Conservation (phyloP, 1,140 invertebrate species). For the Antheraea mylitta region DNA sequence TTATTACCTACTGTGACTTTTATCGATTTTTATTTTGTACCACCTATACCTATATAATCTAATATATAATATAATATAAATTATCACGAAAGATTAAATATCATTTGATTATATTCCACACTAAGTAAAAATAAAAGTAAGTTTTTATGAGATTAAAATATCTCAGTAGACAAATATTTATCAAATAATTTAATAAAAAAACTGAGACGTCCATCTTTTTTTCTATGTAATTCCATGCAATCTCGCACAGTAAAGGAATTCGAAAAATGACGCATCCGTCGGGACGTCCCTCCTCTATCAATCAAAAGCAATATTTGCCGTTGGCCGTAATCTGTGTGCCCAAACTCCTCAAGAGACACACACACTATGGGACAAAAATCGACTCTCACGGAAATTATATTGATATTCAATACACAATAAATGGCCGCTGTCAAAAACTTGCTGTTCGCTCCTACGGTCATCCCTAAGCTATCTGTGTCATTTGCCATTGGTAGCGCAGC, state of each 20-base stretch:
- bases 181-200: too few species aligned
- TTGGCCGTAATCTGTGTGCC: conserved; percentile 71
- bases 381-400: conserved; percentile 78
- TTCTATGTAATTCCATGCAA: neutral
- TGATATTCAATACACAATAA: conserved; percentile 80
- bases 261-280: conserved; percentile 38
- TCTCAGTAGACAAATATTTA: too few species aligned
- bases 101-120: too few species aligned
- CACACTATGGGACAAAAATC: conserved; percentile 73
- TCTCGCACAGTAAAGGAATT: conserved; percentile 11
- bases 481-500: conserved; percentile 74
- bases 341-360: conserved; percentile 64
- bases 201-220: neutral
- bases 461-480: conserved; percentile 78
- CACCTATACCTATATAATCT: too few species aligned
- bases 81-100: too few species aligned
- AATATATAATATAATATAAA: too few species aligned
- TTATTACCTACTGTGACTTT: too few species aligned
- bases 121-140: too few species aligned
- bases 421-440: conserved; percentile 78
- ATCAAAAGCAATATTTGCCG: conserved; percentile 72
- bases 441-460: conserved; percentile 78
- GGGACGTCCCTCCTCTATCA: conserved; percentile 41
- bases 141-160: too few species aligned
- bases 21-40: too few species aligned